Evolutionary conservation across 2,113 vertebrate genomes (phyloP).

Genomic region (Oxyura jamaicensis): DNA sequence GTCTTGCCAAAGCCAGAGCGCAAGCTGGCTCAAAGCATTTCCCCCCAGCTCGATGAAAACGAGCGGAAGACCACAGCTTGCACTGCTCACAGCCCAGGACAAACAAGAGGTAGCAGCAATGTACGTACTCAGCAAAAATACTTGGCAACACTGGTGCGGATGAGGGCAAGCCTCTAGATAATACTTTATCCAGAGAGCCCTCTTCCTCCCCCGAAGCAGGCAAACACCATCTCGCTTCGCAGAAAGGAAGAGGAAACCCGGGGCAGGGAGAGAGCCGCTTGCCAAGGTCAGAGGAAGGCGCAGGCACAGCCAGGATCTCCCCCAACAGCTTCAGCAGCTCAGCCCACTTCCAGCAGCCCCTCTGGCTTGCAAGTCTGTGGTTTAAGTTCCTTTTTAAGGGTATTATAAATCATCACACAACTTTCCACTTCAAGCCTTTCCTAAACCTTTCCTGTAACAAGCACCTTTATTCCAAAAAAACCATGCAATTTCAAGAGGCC

Average conservation of each 20-base stretch:
- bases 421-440: neutral
- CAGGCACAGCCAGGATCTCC: neutral
- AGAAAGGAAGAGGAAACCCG: neutral
- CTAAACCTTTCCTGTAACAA: fast-evolving
- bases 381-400: neutral
- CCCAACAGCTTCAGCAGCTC: neutral
- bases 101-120: neutral
- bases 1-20: neutral
- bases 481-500: neutral
- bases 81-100: neutral
- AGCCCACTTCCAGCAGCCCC: neutral
- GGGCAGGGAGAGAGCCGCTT: neutral
- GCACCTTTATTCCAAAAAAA: neutral
- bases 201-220: neutral
- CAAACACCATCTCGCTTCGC: neutral
- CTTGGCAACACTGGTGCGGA: neutral
- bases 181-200: neutral
- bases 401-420: fast-evolving
- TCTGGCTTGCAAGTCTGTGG: neutral
- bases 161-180: neutral
- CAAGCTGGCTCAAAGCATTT: fast-evolving
- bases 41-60: fast-evolving
- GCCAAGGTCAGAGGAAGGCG: neutral
- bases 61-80: neutral
- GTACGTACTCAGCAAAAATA: neutral